Evolutionary conservation across 2,113 vertebrate species (phyloP).

Genomic region (Ameiurus melas): DNA sequence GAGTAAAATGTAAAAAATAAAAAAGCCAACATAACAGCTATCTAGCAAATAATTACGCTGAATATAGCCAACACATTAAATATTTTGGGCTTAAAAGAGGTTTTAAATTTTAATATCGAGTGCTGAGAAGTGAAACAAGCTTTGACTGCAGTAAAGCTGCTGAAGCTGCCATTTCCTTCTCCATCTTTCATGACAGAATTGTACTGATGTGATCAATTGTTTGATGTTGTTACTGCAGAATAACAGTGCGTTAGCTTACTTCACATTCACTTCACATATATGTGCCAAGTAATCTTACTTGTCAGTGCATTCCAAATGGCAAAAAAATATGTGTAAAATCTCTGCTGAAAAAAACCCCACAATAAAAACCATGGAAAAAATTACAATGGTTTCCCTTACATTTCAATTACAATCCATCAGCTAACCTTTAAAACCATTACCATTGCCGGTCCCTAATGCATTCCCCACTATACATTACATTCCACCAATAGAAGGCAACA

Average conservation of each 20-base stretch:
- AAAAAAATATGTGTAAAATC: not conserved
- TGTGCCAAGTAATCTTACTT: not conserved
- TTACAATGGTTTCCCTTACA: no score
- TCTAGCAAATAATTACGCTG: not conserved
- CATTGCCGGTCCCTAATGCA: no score
- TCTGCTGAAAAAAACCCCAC: no score
- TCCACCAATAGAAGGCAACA: no score
- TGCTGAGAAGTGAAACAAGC: not conserved
- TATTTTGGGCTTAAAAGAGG: not conserved
- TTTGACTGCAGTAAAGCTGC: not conserved
- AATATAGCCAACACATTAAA: not conserved
- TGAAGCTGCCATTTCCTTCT: not conserved
- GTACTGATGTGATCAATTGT: not conserved
- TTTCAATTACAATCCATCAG: no score
- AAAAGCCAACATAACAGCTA: not conserved
- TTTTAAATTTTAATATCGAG: not conserved
- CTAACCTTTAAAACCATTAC: no score
- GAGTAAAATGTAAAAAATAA: not conserved
- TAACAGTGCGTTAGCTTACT: not conserved
- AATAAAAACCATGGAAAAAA: no score
- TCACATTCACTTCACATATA: not conserved
- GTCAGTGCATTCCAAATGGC: not conserved
- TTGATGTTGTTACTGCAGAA: not conserved
- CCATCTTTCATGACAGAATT: not conserved
- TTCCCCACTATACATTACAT: no score